These are phyloP conservation scores for Iselma pallidipennis DNA, from an alignment of 2,888 invertebrate genomes.

Conservation along the genomic window DNA sequence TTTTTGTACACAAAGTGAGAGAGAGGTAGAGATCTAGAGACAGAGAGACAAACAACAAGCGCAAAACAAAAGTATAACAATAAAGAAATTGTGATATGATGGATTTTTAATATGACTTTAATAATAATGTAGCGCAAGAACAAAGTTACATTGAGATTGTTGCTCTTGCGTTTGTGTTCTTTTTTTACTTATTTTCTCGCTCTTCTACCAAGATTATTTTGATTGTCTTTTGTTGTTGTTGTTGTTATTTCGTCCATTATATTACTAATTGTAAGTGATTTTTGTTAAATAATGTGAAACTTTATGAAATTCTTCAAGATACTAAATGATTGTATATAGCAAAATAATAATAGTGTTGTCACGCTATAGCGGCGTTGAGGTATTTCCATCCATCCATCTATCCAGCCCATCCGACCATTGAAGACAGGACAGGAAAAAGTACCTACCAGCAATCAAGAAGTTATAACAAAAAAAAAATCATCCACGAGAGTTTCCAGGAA, in stretches of 20 bases:
- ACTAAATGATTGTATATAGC: no score
- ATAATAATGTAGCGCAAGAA: neutral
- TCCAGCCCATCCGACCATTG: neutral
- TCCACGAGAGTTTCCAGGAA: no score
- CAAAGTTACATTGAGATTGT: neutral
- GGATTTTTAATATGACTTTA: neutral
- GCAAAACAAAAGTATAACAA: neutral
- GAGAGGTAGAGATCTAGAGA: no score
- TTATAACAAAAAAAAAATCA: no score
- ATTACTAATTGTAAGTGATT: no score
- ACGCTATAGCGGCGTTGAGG: neutral
- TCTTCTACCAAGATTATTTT: neutral
- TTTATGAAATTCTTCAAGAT: neutral
- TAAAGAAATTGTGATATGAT: neutral
- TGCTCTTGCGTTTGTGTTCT: neutral
- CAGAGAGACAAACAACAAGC: neutral
- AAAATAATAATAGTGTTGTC: neutral
- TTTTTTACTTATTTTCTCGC: neutral
- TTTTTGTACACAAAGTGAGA: no score
- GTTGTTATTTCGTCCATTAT: no score
- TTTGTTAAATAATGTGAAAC: no score
- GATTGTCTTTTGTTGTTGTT: neutral
- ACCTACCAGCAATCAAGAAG: neutral
- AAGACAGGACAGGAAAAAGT: neutral
- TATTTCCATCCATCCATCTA: neutral